Evolutionary conservation across 2,888 invertebrate genomes (phyloP), one percentile per base, ranked within the genome.

Genomic region (Agrochola lychnidis): DNA sequence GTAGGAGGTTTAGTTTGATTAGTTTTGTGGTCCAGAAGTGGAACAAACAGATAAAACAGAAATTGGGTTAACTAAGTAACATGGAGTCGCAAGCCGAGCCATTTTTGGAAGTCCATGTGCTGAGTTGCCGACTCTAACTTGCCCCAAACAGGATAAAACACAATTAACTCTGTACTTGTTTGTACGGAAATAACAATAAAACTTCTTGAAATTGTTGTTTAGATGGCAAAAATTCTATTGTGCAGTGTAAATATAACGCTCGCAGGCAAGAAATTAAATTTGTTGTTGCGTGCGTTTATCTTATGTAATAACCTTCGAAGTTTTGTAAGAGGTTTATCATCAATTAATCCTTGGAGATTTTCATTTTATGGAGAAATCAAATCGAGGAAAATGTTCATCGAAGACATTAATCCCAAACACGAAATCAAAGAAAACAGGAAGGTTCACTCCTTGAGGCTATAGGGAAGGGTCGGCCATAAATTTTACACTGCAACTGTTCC

Each of bases 401-500:
- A 74, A 72, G 57, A 73, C 40, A 64, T 45, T 71, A 63, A 70
- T 69, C 62, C 36, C 45, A 71, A 76, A 72, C 59, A 70, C 25
- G 45, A 83, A 81, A 76, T 86, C 81, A 76, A 78, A 75, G 84
- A 79, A 81, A 78, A 70, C 69, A 59, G 53, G 62, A 75, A 73
- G 62, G 45, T 75, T 71, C 25, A 22, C 51, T 81, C 63, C 69
- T 76, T 72, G 67, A 86, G 78, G 75, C 76, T 69, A 72, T 56
- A 57, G 45, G 40, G 40, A 77, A 86, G 87, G 86, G 84, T 84
- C 87, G 75, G 59, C 59, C 53, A 74, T 86, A 86, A 86, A 86
- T 86, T 86, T 86, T 72, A 86, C 87, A 86, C 81, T 86, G 86
- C 88, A 86, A 79, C 70, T 68, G 69, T 67, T 78, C 36, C 10